Conservation (phyloP, 2,113 vertebrate species). For the Paramormyrops kingsleyae region DNA sequence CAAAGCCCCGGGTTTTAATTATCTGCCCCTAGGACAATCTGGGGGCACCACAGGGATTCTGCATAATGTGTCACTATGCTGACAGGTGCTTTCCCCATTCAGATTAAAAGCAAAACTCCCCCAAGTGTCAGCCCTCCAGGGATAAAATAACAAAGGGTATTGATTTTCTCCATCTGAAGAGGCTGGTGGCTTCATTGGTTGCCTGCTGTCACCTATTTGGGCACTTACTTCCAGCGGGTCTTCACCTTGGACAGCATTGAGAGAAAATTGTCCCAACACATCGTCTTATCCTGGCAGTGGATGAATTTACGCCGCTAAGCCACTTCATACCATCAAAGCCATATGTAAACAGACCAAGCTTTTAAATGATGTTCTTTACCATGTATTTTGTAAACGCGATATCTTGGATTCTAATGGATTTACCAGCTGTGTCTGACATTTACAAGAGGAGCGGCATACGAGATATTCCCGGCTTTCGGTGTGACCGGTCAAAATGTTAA, state of each 20-base stretch:
- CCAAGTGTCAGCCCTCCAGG: constrained; percentile 6
- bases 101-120: constrained; percentile 19
- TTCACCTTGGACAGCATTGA: not conserved
- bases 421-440: not conserved
- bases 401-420: not conserved
- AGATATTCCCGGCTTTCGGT: not conserved
- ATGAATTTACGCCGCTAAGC: not conserved
- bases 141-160: not conserved
- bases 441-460: not conserved
- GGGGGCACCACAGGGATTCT: constrained; percentile 22
- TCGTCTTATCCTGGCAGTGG: not conserved
- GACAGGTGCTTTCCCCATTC: constrained; percentile 35
- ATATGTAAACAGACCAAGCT: not conserved
- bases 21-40: constrained; percentile 25
- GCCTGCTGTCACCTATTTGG: constrained; percentile 9
- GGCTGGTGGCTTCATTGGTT: not conserved
- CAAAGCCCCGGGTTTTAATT: constrained; percentile 29
- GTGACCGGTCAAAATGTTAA: constrained; percentile 3
- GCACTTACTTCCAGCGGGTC: not conserved
- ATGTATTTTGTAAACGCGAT: not conserved
- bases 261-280: not conserved
- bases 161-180: not conserved
- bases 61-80: constrained; percentile 29
- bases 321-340: not conserved
- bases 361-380: not conserved